Base-by-base conservation (phyloP, 2,888 invertebrate genomes). In the Mamestra brassicae region DNA sequence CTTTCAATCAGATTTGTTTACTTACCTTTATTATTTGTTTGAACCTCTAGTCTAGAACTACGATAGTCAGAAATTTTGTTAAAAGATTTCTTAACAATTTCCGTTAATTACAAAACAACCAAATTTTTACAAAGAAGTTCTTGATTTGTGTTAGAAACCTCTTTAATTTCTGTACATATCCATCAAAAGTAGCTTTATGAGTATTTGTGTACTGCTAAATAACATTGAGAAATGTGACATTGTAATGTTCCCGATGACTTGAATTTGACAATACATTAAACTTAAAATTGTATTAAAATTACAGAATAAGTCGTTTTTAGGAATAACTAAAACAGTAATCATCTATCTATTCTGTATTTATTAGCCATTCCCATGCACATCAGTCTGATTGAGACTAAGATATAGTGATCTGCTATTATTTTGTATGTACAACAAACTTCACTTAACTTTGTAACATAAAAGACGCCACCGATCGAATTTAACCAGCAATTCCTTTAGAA, bases 401-500 rank as follows among this genome's bases (percentile, higher is more conserved):
- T 79, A 42, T 72, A 76, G 75, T 76, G 70, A 82, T 84, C 83
- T 86, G 75, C 64, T 26, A 42, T 70, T 61, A 50, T 55, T 76
- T 78, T 76, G 38, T 52, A 55, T 45, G 47, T 38, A 67, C 52
- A 80, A 78, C 34, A 85, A 85, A 87, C 82, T 86, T 77, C 50
- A 67, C 47, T 55, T 13, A 58, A 45, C n/a, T 76, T 81, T 72
- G 54, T 36, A 42, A 15, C 26, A n/a, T n/a, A 71, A 71, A 69
- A 73, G 34, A 57, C 17, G 10, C 15, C 11, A 65, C 13, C 34
- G 38, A 45, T 13, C 4, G 17, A 68, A 38, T 76, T 62, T 47
- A 60, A 42, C 42, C 38, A 65, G 45, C 58, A 50, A n/a, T 57
- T 71, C 61, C 82, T 89, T 93, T 94, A 95, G 95, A 93, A 89